A percentile compares a stretch with the other conserved stretches of the same genome.
These are phyloP conservation scores for Micronycteris hirsuta DNA, from an alignment of 2,113 vertebrate genomes.

Conservation along the genomic window DNA sequence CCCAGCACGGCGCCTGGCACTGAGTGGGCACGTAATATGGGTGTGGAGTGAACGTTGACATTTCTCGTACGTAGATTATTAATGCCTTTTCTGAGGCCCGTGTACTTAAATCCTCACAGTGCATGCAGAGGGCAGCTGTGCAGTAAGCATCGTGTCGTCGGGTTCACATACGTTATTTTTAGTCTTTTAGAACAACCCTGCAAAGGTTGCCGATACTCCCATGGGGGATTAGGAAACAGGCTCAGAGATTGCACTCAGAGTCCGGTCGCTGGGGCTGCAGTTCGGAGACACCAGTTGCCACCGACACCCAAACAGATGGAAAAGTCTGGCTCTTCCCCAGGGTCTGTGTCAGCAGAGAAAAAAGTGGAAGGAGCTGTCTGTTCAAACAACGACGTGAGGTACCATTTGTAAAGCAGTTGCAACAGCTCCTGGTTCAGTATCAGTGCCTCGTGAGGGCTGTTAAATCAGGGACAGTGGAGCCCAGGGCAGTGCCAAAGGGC, in stretches of 20 bases:
- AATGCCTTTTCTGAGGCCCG: background rate
- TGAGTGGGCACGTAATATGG: background rate
- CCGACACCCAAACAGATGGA: background rate
- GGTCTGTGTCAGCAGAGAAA: background rate
- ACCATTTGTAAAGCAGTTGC: background rate
- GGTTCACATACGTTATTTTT: background rate
- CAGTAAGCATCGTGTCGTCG: background rate
- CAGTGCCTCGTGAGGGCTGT: background rate
- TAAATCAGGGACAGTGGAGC: background rate
- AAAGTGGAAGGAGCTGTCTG: background rate
- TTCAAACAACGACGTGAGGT: background rate
- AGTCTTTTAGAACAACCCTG: background rate
- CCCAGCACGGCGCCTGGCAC: background rate
- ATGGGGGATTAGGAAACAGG: background rate
- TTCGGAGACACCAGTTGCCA: background rate
- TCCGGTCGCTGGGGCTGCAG: background rate
- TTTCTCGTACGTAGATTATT: too few relatives aligned
- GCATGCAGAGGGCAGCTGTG: fast-evolving
- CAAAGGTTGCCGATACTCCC: background rate
- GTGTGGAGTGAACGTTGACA: too few relatives aligned
- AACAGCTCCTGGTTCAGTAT: background rate
- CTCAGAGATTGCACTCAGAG: background rate
- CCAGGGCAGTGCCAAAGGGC: background rate
- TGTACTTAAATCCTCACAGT: background rate
- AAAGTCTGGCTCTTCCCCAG: background rate